Conservation (phyloP, 2,888 invertebrate genomes). For the Nycteola revayana region DNA sequence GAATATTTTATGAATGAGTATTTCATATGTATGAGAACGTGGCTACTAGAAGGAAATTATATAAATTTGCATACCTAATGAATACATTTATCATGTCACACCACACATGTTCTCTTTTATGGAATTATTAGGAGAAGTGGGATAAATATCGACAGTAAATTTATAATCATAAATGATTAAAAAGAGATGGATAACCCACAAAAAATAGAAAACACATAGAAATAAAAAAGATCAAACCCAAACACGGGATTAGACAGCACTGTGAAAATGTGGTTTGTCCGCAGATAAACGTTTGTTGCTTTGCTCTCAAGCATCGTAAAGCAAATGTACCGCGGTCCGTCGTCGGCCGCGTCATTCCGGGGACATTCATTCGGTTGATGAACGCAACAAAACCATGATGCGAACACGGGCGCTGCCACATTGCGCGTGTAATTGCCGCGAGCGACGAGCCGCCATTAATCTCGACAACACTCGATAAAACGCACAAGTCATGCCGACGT, state of each 20-base stretch:
- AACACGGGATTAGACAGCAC: too few species aligned
- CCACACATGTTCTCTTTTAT: constrained; percentile 22
- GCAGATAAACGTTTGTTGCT: constrained; percentile 19
- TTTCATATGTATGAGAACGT: constrained; percentile 78
- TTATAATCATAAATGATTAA: constrained; percentile 22
- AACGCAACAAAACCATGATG: constrained; percentile 59
- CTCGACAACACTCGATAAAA: constrained; percentile 77
- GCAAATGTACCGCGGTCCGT: constrained; percentile 24
- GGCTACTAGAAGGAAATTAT: constrained; percentile 71
- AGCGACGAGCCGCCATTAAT: constrained; percentile 73
- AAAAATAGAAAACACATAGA: constrained; percentile 22
- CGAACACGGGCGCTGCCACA: constrained; percentile 52
- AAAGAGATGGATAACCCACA: constrained; percentile 25
- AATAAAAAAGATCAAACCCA: constrained; percentile 21
- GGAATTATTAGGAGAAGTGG: constrained; percentile 19
- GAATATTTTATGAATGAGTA: constrained; percentile 75
- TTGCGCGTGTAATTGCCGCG: constrained; percentile 78
- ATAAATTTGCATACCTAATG: constrained; percentile 72
- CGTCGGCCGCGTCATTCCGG: constrained; percentile 34
- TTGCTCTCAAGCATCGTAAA: constrained; percentile 23
- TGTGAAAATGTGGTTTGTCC: constrained; percentile 7
- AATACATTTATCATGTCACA: constrained; percentile 53
- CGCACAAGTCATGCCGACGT: constrained; percentile 73
- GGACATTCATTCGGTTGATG: constrained; percentile 41
- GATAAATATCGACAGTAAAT: constrained; percentile 7